Percentiles rank a stretch among this genome's conserved stretches.
Evolutionary conservation across 2,113 vertebrate genomes (phyloP).

Genomic region (Pipra filicauda): DNA sequence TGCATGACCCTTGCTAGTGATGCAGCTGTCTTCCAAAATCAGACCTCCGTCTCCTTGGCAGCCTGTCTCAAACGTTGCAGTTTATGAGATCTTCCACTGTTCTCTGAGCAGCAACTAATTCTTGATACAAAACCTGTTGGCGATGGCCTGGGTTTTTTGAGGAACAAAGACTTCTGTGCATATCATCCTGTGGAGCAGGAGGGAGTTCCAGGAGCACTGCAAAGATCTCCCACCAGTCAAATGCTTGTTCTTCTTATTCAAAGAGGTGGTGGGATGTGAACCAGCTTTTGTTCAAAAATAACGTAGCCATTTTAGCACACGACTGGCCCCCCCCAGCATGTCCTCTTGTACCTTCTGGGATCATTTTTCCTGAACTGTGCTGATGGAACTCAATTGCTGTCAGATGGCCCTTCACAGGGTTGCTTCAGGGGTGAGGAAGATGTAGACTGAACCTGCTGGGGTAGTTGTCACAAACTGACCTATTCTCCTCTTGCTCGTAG

Average conservation of each 20-base stretch:
- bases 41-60: not conserved
- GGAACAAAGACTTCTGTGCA: not conserved
- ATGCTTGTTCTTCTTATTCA: not conserved
- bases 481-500: not conserved
- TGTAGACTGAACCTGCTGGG: not conserved
- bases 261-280: not conserved
- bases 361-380: not conserved
- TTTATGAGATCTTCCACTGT: not conserved
- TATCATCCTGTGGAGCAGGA: not conserved
- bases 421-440: not conserved
- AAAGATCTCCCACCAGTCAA: not conserved
- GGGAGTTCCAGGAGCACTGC: not conserved
- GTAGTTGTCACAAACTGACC: not conserved
- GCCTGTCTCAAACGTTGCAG: not conserved
- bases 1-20: not conserved
- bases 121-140: not conserved
- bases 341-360: not conserved
- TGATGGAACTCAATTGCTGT: not conserved
- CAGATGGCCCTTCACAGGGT: not conserved
- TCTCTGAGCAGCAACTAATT: not conserved
- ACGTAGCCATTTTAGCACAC: fast-evolving
- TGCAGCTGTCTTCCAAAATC: not conserved
- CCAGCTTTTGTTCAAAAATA: not conserved
- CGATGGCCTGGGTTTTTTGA: not conserved
- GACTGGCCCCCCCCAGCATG: not conserved